Conservation (phyloP, 2,888 invertebrate genomes). For the Epistrophe grossulariae region DNA sequence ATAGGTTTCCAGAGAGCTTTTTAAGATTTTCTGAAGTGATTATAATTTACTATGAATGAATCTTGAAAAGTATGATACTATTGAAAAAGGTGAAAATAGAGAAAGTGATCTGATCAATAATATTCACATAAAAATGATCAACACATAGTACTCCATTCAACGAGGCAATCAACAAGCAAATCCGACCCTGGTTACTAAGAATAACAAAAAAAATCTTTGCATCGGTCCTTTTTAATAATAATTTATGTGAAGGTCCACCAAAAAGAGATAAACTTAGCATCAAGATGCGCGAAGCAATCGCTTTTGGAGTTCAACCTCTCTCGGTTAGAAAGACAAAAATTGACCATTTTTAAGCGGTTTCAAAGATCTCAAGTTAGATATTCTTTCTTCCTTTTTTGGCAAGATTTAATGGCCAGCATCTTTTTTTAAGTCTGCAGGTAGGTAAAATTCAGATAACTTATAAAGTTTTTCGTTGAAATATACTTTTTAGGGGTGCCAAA, state of each 20-base stretch:
- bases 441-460: conserved; percentile 32
- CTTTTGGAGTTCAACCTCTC: conserved; percentile 36
- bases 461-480: neutral
- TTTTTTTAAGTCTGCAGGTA: conserved; percentile 46
- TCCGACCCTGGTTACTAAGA: neutral
- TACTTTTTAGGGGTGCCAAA: conserved; percentile 53
- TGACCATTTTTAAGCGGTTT: conserved; percentile 40
- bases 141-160: too few relatives aligned
- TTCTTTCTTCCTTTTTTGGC: conserved; percentile 9
- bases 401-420: conserved; percentile 50
- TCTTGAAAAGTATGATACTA: too few relatives aligned
- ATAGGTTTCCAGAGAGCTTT: too few relatives aligned
- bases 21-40: too few relatives aligned
- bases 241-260: conserved; percentile 49
- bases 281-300: conserved; percentile 7
- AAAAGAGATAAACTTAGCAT: conserved; percentile 11
- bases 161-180: neutral
- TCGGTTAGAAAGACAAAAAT: conserved; percentile 36
- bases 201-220: conserved; percentile 23
- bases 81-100: too few relatives aligned
- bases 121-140: too few relatives aligned
- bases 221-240: conserved; percentile 60
- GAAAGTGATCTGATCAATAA: too few relatives aligned
- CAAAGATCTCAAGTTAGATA: conserved; percentile 13
- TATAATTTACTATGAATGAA: too few relatives aligned